Percentiles rank a stretch among this genome's conserved stretches.
Conservation (phyloP, 2,113 vertebrate genomes). For the Edolisoma coerulescens region DNA sequence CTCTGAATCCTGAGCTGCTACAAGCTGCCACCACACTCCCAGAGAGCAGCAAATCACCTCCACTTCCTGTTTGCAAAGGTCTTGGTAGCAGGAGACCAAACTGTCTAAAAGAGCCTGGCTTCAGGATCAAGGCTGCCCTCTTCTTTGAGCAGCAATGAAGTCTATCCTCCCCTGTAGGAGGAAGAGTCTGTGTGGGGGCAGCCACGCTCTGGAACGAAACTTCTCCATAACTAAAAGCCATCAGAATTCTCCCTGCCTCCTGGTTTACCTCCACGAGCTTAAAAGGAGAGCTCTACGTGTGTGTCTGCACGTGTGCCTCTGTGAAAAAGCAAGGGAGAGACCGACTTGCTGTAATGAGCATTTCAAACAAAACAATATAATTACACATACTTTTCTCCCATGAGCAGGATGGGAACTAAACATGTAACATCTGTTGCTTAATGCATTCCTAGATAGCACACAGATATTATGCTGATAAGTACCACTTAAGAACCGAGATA, state of each 20-base stretch:
- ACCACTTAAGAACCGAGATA: not conserved
- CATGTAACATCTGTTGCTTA: slow-evolving; percentile 11
- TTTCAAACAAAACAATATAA: not conserved
- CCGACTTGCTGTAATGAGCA: not conserved
- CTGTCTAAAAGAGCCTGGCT: not conserved
- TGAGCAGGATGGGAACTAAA: not conserved
- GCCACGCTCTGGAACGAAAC: not conserved
- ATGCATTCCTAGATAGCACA: slow-evolving; percentile 38
- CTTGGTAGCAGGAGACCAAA: not conserved
- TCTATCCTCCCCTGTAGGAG: not conserved
- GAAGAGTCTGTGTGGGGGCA: not conserved
- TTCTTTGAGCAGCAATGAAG: not conserved
- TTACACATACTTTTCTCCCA: not conserved
- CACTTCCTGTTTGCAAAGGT: not conserved
- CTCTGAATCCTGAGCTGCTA: not conserved
- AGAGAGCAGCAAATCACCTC: not conserved
- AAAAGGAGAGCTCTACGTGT: not conserved
- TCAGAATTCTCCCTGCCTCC: not conserved
- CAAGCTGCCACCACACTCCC: rapidly evolving
- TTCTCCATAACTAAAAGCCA: not conserved
- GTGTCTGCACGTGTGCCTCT: not conserved
- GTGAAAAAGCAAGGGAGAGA: not conserved
- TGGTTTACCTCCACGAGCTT: not conserved
- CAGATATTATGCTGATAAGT: not conserved
- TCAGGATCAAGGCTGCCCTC: not conserved